Base-by-base conservation (phyloP, 1,140 invertebrate species). In the Drosophila virilis region DNA sequence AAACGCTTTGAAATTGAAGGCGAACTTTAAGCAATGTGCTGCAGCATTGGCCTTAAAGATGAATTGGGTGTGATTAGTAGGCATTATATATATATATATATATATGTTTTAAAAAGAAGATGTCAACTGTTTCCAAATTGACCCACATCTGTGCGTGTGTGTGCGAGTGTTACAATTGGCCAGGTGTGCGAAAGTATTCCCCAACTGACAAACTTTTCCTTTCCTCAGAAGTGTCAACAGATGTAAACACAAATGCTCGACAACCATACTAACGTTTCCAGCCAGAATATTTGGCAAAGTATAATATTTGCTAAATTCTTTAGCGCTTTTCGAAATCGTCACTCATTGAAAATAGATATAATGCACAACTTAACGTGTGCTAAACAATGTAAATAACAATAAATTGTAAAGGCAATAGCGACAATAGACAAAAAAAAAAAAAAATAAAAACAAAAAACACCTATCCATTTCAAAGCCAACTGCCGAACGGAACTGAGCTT, bases 11-110 rank as follows among this genome's bases (percentile, higher is more conserved):
- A 74, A 50, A 46, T 69, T 74, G 64, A 68, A 74, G 65, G 51
- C 67, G 66, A 70, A 45, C 52, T 51, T 57, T 74, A 43, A 37
- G 72, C 52, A 70, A 64, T 45, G 45, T 58, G 33, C 48, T 58
- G 33, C 48, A 60, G 55, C 65, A 68, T 57, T 74, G 72, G 66
- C 72, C 72, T 70, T 38, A 70, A 70, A 74, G 66, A 74, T 74
- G 57, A 64, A 74, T 74, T 62, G 67, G 66, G 59, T 74, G 72
- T 50, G 72, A 70, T 70, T 57, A 62, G 72, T 28, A 28, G 22
- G 22, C 3, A 38, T 28, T 35, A 50, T 45, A 50, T 15, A 37
- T 13, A 50, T 50, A 7, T 35, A 17, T 35, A 50, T 45, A 50
- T 15, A 37, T 13, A 50, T 50, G 6, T 35, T 12, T 65, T 67